phyloP scores from a whole-genome alignment of 2,113 vertebrate species.

The Ancistrus triradiatus region DNA sequence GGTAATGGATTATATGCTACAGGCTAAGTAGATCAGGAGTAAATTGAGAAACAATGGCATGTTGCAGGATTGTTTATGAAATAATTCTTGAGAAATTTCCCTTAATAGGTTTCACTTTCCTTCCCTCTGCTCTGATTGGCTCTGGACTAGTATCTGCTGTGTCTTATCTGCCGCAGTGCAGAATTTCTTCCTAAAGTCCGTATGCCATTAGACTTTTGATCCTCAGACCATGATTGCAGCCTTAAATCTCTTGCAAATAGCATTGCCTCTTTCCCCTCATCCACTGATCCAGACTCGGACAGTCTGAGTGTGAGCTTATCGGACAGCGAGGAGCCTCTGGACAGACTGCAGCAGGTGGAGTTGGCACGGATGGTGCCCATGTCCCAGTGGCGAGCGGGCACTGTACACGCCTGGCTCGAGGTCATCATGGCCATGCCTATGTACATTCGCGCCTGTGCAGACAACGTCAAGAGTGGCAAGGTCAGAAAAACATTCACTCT shows the following conservation, averaged over 20 bases:
- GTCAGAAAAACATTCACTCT: conserved; percentile 60
- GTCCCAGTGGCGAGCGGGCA: conserved; percentile 81
- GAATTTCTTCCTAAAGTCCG: too few relatives aligned
- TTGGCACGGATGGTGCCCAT: conserved; percentile 75
- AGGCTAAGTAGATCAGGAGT: too few relatives aligned
- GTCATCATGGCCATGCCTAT: conserved; percentile 89
- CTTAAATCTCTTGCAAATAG: conserved; percentile 41
- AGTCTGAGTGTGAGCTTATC: conserved; percentile 75
- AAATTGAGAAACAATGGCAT: too few relatives aligned
- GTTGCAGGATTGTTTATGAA: too few relatives aligned
- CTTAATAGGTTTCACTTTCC: too few relatives aligned
- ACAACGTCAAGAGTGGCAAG: conserved; percentile 85
- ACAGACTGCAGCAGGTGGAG: conserved; percentile 82
- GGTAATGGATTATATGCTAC: too few relatives aligned
- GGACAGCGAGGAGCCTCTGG: conserved; percentile 78
- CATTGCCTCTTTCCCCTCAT: conserved; percentile 29
- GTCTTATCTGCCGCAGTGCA: too few relatives aligned
- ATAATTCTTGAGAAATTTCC: too few relatives aligned
- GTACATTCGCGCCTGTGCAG: conserved; percentile 78
- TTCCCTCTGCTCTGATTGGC: too few relatives aligned
- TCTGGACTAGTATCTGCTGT: too few relatives aligned
- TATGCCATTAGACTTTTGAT: neutral
- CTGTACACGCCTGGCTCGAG: conserved; percentile 85
- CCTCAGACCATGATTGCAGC: neutral
- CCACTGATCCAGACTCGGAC: conserved; percentile 73